A percentile compares a stretch with the other conserved stretches of the same genome.
These are phyloP conservation scores for Drosophila monieri DNA, from an alignment of 2,888 invertebrate genomes.

Conservation along the genomic window DNA sequence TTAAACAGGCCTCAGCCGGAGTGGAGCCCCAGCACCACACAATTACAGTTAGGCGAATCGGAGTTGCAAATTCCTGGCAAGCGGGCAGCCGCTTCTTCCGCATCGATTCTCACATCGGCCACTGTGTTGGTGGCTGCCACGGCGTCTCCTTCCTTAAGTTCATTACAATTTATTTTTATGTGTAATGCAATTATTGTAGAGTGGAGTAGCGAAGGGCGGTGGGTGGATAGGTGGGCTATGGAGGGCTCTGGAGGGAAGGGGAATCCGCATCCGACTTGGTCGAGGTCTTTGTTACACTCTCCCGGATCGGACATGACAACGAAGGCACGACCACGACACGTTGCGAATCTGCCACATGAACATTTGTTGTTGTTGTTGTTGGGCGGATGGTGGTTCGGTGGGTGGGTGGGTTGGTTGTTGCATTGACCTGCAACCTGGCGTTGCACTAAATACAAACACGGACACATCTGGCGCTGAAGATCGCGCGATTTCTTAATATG, in stretches of 20 bases:
- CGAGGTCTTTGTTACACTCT: slow-evolving; percentile 78
- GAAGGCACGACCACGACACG: slow-evolving; percentile 74
- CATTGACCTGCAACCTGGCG: too few relatives aligned
- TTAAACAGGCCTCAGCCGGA: slow-evolving; percentile 14
- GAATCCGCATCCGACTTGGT: slow-evolving; percentile 40
- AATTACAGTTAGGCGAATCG: slow-evolving; percentile 50
- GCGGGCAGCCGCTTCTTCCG: slow-evolving; percentile 58
- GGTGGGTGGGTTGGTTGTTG: too few relatives aligned
- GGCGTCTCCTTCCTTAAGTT: slow-evolving; percentile 58
- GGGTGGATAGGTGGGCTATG: not conserved
- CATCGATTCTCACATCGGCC: slow-evolving; percentile 75
- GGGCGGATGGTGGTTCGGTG: slow-evolving; percentile 40
- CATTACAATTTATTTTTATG: slow-evolving; percentile 79
- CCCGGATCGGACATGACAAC: slow-evolving; percentile 69
- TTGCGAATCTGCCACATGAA: slow-evolving; percentile 78
- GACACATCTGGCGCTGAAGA: slow-evolving; percentile 76
- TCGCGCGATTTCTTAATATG: slow-evolving; percentile 84
- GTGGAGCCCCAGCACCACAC: slow-evolving; percentile 4
- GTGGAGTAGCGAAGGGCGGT: not conserved
- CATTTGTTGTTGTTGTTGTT: slow-evolving; percentile 43
- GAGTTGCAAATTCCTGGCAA: slow-evolving; percentile 23
- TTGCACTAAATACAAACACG: slow-evolving; percentile 74
- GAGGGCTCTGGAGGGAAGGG: too few relatives aligned
- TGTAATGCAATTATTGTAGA: slow-evolving; percentile 77
- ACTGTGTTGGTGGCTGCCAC: slow-evolving; percentile 35